Evolutionary conservation across 2,888 invertebrate species (phyloP), one percentile per base, ranked within the genome.

Genomic region (Andrena minutula): DNA sequence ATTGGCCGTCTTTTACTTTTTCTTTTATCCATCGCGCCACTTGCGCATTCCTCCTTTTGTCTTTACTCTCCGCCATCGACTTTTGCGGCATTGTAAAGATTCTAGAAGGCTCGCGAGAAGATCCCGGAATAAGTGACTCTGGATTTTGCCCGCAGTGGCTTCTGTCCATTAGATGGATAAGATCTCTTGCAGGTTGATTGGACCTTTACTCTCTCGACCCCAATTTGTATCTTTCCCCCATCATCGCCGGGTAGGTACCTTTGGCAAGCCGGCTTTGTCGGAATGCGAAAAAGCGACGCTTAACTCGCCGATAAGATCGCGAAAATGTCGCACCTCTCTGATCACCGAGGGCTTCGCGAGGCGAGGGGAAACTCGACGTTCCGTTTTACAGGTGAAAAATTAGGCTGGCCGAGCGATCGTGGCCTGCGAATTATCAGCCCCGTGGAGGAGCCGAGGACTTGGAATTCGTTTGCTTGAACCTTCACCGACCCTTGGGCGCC

Each of bases 91-190:
- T 41, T 41, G 16, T 41, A 41, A 41, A 41, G 16, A 41, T 41
- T 16, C 16, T 41, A 12, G 16, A 41, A 41, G 41, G 41, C 12
- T 68, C 12, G n/a, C 70, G 75, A n/a, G 58, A 69, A 28, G 35
- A 82, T 72, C 5, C 51, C 8, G 84, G 82, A 83, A 83, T 84
- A 84, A 90, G 88, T 89, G 90, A 91, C 90, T 91, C 87, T 91
- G 88, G 90, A 90, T 88, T 92, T 90, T 89, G 88, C 66, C 75
- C 32, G 47, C 83, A 87, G 90, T 90, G 89, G 90, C 92, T 92
- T 91, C 91, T 91, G 91, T 89, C 92, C 92, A 92, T 93, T 92
- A 92, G 89, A 60, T 74, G 89, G 92, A 93, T 92, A 92, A 92
- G 88, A 92, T 92, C 91, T 90, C 72, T 64, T 75, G 70, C 82